Evolutionary conservation across 2,888 invertebrate genomes (phyloP).

Genomic region (Tinea semifulvella): DNA sequence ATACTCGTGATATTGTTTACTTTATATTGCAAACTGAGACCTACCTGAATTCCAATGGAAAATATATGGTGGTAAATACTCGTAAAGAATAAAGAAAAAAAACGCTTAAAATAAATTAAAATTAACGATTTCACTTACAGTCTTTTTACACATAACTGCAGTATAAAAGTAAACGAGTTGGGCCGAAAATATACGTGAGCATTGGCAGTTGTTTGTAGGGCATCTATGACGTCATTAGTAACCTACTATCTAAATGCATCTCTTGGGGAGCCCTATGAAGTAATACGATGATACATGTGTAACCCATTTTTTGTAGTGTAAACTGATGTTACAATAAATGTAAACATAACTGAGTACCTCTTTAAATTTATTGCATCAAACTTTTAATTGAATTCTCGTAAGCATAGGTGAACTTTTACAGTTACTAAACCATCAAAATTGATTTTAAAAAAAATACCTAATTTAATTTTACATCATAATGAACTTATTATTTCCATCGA

Average conservation of each 20-base stretch:
- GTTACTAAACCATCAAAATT: no score
- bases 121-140: not conserved
- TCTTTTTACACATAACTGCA: not conserved
- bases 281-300: not conserved
- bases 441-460: no score
- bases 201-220: conserved; percentile 23
- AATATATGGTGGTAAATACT: no score
- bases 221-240: conserved; percentile 44
- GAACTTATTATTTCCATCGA: not conserved
- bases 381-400: not conserved
- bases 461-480: not conserved
- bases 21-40: no score
- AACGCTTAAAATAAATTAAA: not conserved
- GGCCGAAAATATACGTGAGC: conserved; percentile 13
- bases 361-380: not conserved
- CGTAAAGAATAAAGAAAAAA: no score
- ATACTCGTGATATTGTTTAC: no score
- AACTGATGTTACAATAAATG: conserved; percentile 1
- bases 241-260: conserved; percentile 25
- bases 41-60: no score
- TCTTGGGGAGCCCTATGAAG: conserved; percentile 7
- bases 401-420: no score
- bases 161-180: conserved; percentile 12
- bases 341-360: conserved; percentile 3
- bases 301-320: conserved; percentile 4